These are phyloP conservation scores for Apis florea DNA, from an alignment of 1,140 invertebrate species.

Conservation along the genomic window DNA sequence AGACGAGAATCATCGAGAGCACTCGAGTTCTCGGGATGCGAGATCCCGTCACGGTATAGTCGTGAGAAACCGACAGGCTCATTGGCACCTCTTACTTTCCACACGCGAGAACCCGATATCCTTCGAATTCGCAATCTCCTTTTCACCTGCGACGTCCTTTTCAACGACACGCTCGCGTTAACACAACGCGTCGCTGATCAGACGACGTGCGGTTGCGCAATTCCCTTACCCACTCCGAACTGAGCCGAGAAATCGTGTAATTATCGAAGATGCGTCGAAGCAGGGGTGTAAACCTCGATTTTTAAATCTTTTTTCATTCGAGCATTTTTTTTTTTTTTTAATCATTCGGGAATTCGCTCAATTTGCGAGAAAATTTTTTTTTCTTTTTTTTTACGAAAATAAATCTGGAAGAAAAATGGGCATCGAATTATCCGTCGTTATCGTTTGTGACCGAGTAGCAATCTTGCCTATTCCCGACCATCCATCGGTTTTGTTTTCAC, in stretches of 20 bases:
- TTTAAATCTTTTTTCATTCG: too few relatives aligned
- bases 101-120: conserved; percentile 51
- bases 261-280: too few relatives aligned
- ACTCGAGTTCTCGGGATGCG: neutral
- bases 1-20: conserved; percentile 15
- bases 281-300: too few relatives aligned
- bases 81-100: conserved; percentile 49
- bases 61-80: conserved; percentile 46
- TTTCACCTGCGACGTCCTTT: conserved; percentile 34
- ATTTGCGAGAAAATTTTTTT: too few relatives aligned
- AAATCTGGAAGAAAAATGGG: neutral
- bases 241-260: too few relatives aligned
- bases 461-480: neutral
- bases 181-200: conserved; percentile 18
- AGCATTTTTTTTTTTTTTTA: too few relatives aligned
- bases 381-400: too few relatives aligned
- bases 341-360: too few relatives aligned
- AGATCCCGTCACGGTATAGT: conserved; percentile 45
- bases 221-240: too few relatives aligned
- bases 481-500: conserved; percentile 41
- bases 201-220: neutral
- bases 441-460: too few relatives aligned
- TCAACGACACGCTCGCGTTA: neutral
- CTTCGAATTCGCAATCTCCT: conserved; percentile 50
- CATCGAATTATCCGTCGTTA: neutral